A percentile compares a stretch with the other conserved stretches of the same genome.
Conservation (phyloP, 2,888 invertebrate genomes). For the Latrodectus hesperus region DNA sequence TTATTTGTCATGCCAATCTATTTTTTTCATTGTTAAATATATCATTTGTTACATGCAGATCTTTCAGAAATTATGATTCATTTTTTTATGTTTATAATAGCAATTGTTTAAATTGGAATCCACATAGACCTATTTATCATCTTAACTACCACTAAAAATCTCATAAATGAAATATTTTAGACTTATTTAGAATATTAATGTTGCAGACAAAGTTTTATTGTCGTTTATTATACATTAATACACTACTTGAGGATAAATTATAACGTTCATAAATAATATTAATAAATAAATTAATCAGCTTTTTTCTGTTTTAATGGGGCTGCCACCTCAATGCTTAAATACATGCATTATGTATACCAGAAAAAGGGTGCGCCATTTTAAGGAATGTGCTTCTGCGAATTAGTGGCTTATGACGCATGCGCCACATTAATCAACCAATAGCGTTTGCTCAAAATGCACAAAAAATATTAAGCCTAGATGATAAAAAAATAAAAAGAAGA, state of each 20-base stretch:
- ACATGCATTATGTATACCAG: constrained; percentile 40
- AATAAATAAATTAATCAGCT: not conserved
- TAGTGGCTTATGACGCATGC: not conserved
- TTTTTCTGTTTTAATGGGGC: not conserved
- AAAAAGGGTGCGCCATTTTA: constrained; percentile 14
- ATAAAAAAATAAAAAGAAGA: too few species aligned
- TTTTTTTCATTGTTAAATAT: not conserved
- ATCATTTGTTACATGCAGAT: too few species aligned
- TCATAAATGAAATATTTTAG: not conserved
- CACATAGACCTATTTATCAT: not conserved
- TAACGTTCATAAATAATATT: not conserved
- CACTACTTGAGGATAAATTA: not conserved
- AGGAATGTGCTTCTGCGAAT: not conserved
- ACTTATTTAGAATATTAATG: not conserved
- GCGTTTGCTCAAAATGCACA: too few species aligned
- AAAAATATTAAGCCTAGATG: too few species aligned
- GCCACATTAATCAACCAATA: not conserved
- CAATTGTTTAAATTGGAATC: too few species aligned
- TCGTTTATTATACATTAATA: constrained; percentile 5
- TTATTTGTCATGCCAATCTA: not conserved
- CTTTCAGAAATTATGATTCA: too few species aligned
- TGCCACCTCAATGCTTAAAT: not conserved
- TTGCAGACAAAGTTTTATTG: not conserved
- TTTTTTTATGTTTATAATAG: too few species aligned
- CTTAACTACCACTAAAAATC: not conserved